Conservation (phyloP, 2,888 invertebrate genomes). For the Bembecia ichneumoniformis region DNA sequence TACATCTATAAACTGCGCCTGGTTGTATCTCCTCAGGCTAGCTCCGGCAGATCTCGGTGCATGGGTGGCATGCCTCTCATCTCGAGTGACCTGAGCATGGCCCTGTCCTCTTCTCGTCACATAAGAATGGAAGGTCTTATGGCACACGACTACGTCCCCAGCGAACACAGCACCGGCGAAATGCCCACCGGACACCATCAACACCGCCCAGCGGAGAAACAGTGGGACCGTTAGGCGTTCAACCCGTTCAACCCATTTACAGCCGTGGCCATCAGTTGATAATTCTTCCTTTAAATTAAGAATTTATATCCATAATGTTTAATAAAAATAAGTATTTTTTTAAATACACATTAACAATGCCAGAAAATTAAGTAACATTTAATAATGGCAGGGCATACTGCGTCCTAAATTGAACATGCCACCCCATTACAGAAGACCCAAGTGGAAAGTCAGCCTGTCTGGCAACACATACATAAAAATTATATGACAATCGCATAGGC, state of each 20-base stretch:
- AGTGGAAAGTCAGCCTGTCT: too few species aligned
- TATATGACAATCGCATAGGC: too few species aligned
- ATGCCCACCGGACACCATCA: slow-evolving; percentile 90
- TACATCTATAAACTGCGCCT: slow-evolving; percentile 81
- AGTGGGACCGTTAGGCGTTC: slow-evolving; percentile 45
- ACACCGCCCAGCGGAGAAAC: slow-evolving; percentile 76
- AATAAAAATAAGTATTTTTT: too few species aligned
- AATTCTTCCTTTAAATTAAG: slow-evolving; percentile 48
- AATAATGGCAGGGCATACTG: too few species aligned
- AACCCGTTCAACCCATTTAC: slow-evolving; percentile 50
- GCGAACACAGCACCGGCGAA: slow-evolving; percentile 76
- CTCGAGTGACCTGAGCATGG: slow-evolving; percentile 78
- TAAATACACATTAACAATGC: too few species aligned
- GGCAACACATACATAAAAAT: too few species aligned
- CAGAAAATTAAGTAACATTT: too few species aligned
- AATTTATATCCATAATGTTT: slow-evolving; percentile 16
- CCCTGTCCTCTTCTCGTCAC: slow-evolving; percentile 89
- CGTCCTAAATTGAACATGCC: too few species aligned
- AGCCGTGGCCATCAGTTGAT: slow-evolving; percentile 58
- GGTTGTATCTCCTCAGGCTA: slow-evolving; percentile 84
- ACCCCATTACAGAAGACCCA: too few species aligned
- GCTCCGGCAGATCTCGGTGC: slow-evolving; percentile 86
- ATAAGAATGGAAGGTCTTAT: slow-evolving; percentile 90
- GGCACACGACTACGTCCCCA: slow-evolving; percentile 64
- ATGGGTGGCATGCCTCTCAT: slow-evolving; percentile 61